A percentile compares a stretch with the other conserved stretches of the same genome.
phyloP scores from a whole-genome alignment of 2,797 vertebrate genomes.

The Philypnodon macrostomus region DNA sequence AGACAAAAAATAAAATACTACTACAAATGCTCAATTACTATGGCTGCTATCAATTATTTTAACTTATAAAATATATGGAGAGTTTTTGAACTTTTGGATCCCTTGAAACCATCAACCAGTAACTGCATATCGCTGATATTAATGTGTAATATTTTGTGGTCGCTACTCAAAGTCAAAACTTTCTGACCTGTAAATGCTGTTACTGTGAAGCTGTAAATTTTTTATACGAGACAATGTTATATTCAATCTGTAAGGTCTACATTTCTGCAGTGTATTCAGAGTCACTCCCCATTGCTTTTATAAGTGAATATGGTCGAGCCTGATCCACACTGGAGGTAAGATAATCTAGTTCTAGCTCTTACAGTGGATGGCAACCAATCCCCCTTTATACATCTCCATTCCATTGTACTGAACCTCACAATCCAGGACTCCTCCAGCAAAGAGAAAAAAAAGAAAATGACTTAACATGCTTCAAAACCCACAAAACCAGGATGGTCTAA shows the following conservation, averaged over 20 bases:
- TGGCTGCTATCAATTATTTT: too few species aligned
- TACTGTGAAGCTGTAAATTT: not conserved
- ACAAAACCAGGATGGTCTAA: constrained; percentile 63
- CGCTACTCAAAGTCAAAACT: too few species aligned
- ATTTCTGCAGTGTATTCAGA: constrained; percentile 19
- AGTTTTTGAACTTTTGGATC: too few species aligned
- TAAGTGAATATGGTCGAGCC: constrained; percentile 30
- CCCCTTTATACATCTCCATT: constrained; percentile 55
- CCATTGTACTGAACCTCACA: constrained; percentile 51
- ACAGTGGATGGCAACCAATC: constrained; percentile 36
- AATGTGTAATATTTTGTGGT: too few species aligned
- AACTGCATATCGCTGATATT: too few species aligned
- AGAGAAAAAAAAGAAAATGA: constrained; percentile 25
- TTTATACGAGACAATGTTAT: too few species aligned
- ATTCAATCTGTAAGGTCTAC: not conserved
- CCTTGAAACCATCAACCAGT: too few species aligned
- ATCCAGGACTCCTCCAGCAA: constrained; percentile 39
- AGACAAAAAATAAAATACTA: too few species aligned
- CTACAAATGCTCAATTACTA: too few species aligned
- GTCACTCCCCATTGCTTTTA: constrained; percentile 24
- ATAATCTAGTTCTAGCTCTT: constrained; percentile 64
- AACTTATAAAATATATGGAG: too few species aligned
- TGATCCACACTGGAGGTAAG: constrained; percentile 23
- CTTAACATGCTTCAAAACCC: constrained; percentile 57
- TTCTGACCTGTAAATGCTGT: constrained; percentile 3